Evolutionary conservation across 2,888 invertebrate genomes (phyloP).

Genomic region (Scaptomyza tumidula): DNA sequence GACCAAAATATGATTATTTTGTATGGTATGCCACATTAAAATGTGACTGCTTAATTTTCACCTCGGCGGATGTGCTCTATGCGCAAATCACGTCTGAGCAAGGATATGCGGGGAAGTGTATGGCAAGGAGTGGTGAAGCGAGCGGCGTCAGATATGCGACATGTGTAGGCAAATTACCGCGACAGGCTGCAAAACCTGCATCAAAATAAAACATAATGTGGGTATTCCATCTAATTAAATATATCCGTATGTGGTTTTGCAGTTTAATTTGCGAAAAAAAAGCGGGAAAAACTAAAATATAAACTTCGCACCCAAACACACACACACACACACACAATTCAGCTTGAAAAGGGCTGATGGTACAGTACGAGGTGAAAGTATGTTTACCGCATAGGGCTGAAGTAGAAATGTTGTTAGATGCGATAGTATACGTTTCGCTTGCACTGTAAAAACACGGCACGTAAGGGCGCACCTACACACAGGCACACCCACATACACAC

Average conservation of each 20-base stretch:
- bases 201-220: constrained; percentile 60
- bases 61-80: constrained; percentile 48
- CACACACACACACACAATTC: not conserved
- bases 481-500: constrained; percentile 20
- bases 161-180: constrained; percentile 50
- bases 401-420: constrained; percentile 5
- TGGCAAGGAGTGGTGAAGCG: not conserved
- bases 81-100: constrained; percentile 52
- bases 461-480: constrained; percentile 21
- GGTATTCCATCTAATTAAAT: constrained; percentile 74
- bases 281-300: constrained; percentile 64
- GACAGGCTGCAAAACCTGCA: constrained; percentile 25
- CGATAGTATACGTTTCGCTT: constrained; percentile 27
- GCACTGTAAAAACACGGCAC: constrained; percentile 49
- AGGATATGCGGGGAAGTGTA: not conserved
- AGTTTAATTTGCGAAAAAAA: constrained; percentile 66
- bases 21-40: constrained; percentile 35
- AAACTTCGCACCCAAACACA: constrained; percentile 29
- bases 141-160: constrained; percentile 25
- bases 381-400: not conserved
- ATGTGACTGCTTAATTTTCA: constrained; percentile 51
- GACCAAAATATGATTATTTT: constrained; percentile 19
- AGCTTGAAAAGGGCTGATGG: constrained; percentile 13
- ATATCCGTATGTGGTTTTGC: constrained; percentile 67
- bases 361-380: constrained; percentile 26